Percentiles rank a stretch among this genome's conserved stretches.
Conservation (phyloP, 2,888 invertebrate genomes). For the Napeogenes inachia region DNA sequence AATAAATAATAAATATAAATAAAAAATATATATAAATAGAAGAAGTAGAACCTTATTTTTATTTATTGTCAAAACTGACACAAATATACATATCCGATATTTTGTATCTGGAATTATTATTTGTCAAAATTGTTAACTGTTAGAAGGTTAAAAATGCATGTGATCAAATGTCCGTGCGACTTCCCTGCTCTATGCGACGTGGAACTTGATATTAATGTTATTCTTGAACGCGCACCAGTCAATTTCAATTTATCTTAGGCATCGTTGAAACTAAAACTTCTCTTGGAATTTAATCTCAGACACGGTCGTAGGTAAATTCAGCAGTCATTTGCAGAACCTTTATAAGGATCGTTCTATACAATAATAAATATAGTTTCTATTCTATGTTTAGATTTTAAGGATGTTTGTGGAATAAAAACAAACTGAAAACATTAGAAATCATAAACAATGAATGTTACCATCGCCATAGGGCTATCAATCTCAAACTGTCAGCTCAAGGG, state of each 20-base stretch:
- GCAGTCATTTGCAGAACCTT: not conserved
- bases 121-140: constrained; percentile 48
- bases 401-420: too few relatives aligned
- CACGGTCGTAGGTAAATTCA: not conserved
- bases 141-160: constrained; percentile 54
- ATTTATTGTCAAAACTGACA: not conserved
- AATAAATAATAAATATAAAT: too few relatives aligned
- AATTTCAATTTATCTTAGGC: constrained; percentile 37
- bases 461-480: not conserved
- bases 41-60: constrained; percentile 9
- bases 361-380: too few relatives aligned
- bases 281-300: not conserved
- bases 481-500: constrained; percentile 26
- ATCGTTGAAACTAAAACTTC: constrained; percentile 15
- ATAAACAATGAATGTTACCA: not conserved
- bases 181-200: constrained; percentile 31
- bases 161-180: constrained; percentile 43
- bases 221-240: constrained; percentile 37
- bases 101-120: constrained; percentile 39
- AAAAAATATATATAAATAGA: too few relatives aligned
- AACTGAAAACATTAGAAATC: not conserved
- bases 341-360: too few relatives aligned
- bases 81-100: too few relatives aligned
- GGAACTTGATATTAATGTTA: constrained; percentile 40
- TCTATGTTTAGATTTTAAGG: too few relatives aligned